Conservation (phyloP, 2,888 invertebrate genomes). For the Strigamia maritima region DNA sequence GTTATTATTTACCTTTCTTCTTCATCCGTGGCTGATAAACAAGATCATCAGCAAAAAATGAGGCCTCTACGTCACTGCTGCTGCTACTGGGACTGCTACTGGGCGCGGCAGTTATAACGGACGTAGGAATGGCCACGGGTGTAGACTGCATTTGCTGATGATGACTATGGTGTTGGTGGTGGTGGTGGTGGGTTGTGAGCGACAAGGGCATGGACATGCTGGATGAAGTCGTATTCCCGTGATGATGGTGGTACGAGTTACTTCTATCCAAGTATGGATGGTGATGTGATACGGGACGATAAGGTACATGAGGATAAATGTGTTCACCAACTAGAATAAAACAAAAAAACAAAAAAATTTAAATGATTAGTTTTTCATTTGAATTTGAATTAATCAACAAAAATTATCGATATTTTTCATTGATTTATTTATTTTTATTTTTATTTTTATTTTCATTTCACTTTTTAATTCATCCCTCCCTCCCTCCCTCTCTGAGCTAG, state of each 20-base stretch:
- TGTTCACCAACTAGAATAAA: constrained; percentile 32
- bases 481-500: no score
- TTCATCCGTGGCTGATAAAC: constrained; percentile 70
- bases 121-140: constrained; percentile 47
- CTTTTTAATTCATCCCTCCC: background rate
- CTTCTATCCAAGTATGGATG: constrained; percentile 30
- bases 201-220: constrained; percentile 49
- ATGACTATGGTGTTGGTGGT: constrained; percentile 52
- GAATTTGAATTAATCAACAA: background rate
- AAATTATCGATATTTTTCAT: background rate
- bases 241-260: constrained; percentile 51
- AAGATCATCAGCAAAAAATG: constrained; percentile 74
- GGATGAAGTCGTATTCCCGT: background rate
- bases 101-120: constrained; percentile 65
- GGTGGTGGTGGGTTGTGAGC: constrained; percentile 58
- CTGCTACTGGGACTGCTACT: constrained; percentile 46
- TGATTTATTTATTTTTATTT: background rate
- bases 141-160: constrained; percentile 45
- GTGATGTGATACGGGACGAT: constrained; percentile 36
- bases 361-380: no score
- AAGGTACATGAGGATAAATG: constrained; percentile 39
- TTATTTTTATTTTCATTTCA: no score
- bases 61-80: constrained; percentile 74
- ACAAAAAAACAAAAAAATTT: constrained; percentile 37
- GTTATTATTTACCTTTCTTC: constrained; percentile 44